Evolutionary conservation across 2,888 invertebrate genomes (phyloP), one percentile per base, ranked within the genome.

Genomic region (Endomychus coccineus): DNA sequence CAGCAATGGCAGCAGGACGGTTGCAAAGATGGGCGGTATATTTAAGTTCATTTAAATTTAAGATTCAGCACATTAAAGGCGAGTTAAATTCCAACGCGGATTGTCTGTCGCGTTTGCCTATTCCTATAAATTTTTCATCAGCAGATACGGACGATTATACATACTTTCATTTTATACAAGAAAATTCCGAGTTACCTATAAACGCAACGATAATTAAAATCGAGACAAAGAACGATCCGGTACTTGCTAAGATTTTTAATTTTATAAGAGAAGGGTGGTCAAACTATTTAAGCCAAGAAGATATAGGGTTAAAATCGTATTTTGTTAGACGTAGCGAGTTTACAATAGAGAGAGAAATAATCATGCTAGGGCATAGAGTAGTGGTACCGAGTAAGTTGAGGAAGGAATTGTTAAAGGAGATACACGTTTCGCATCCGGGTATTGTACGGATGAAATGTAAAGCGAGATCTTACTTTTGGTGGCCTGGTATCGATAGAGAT

Each of bases 381-480:
- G 21, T 40, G 6, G 32, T 40, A 4, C 40, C 40, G 9, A 13
- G n/a, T 14, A 39, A 21, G 5, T 19, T 40, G 10, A 30, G 27
- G 22, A 16, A 25, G 16, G 9, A 17, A 13, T 10, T 38, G 14
- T 24, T 40, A 17, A 27, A 39, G 4, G 32, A 11, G 24, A 16
- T 1, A 46, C 49, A 21, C 35, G 51, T 4, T 41, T 43, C 14
- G 53, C 58, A 9, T 29, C 60, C 36, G 10, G 39, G 35, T 10
- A 24, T 39, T 4, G 19, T 25, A 1, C 22, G 25, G 19, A 30
- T 24, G 34, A 30, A 35, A 35, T 11, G 12, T 28, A 5, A 21
- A 10, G 38, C 38, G 3, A 16, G 38, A 25, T 34, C 38, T 5
- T 10, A 22, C 22, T 16, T 38, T 11, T 38, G 10, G 9, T 38